phyloP scores from a whole-genome alignment of 2,113 vertebrate genomes.

The Hylia prasina region DNA sequence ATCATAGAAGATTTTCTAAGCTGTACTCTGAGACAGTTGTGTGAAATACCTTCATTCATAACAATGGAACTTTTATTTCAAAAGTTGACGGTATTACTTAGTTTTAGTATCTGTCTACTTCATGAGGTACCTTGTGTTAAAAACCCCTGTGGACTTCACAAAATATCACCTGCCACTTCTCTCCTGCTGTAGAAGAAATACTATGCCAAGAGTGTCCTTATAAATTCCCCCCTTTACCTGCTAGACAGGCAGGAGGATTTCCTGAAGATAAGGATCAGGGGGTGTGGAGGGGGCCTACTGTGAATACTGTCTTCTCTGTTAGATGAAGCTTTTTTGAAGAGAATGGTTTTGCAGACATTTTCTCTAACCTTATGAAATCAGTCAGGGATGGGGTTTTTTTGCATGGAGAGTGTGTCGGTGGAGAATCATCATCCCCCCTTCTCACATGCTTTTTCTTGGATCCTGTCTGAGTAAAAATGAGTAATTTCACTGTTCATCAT shows the following conservation, averaged over 20 bases:
- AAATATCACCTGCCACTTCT: neutral
- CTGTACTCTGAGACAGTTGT: neutral
- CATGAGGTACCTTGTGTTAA: neutral
- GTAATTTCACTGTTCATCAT: neutral
- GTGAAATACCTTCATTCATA: neutral
- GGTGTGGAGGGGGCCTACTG: neutral
- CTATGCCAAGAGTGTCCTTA: neutral
- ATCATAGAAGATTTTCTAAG: neutral
- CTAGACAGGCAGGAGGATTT: neutral
- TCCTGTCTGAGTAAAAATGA: neutral
- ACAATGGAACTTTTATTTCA: neutral
- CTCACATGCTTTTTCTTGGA: neutral
- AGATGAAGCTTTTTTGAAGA: neutral
- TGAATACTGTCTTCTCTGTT: neutral
- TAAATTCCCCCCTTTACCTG: neutral
- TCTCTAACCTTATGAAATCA: neutral
- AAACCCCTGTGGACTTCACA: neutral
- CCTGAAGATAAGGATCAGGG: neutral
- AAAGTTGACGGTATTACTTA: neutral
- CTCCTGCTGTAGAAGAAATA: neutral
- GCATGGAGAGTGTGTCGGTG: neutral
- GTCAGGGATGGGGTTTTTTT: neutral
- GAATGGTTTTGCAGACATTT: neutral
- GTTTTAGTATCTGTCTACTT: neutral
- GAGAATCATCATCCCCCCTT: neutral